Evolutionary conservation across 2,888 invertebrate genomes (phyloP), one percentile per base, ranked within the genome.

Genomic region (Pristionchus maxplancki): DNA sequence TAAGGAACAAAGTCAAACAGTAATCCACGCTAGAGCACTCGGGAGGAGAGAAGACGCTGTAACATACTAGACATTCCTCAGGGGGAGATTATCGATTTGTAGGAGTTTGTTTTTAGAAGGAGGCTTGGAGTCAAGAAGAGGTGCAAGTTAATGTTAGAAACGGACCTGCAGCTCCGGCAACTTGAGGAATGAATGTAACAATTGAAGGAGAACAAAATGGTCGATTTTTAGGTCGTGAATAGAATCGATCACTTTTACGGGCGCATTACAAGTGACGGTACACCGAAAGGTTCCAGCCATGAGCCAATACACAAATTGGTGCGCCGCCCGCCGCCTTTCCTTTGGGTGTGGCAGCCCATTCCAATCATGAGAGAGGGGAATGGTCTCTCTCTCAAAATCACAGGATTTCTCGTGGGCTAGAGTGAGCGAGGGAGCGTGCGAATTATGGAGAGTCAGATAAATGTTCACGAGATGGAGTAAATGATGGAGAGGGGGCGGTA

Each of bases 1-100:
- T 78, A 78, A 78, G 78, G 78, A 44, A 78, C 78, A 78, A 78
- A 78, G 78, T 78, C 78, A 78, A 78, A 78, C 78, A 78, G 78
- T 78, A 28, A 78, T 78, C 78, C 78, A 78, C 78, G 78, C 78
- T n/a, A 28, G 24, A 24, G 71, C 44, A 40, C n/a, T 34, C 11
- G 20, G 44, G 44, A 44, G 67, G 48, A 11, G 78, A 28, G 44
- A 40, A 40, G n/a, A 28, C 44, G 44, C 44, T 78, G 78, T 78
- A 78, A 78, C 78, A 78, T 78, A 28, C 78, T 78, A 48, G 78
- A 78, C 11, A 78, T 78, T 44, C 78, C 17, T 34, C 17, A 31
- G 11, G 37, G 48, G 37, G n/a, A 44, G 78, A 44, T 48, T 78
- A 78, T 78, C 78, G 78, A 78, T 74, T 44, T 9, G 20, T 50